Evolutionary conservation across 2,888 invertebrate genomes (phyloP), one percentile per base, ranked within the genome.

Genomic region (Mimumesa dahlbomi): DNA sequence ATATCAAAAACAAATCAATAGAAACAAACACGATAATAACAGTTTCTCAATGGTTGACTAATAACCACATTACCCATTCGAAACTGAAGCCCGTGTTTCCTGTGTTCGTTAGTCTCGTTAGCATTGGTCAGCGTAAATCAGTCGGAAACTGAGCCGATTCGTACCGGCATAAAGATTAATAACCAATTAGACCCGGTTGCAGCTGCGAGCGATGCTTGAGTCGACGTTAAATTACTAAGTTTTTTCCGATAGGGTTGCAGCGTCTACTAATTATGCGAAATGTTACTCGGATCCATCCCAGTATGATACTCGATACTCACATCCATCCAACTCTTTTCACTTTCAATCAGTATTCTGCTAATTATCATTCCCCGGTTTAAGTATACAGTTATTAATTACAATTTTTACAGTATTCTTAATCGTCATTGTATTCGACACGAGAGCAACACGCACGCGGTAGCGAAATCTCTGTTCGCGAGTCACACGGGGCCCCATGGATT

Each of bases 401-500:
- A n/a, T n/a, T n/a, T n/a, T n/a, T n/a, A n/a, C n/a, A n/a, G 61
- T 68, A 54, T 72, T 62, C 67, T 76, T 76, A 76, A 76, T 58
- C 46, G 63, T 73, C 62, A 63, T 58, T 59, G 56, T 65, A 29
- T n/a, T n/a, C n/a, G n/a, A n/a, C n/a, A n/a, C n/a, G n/a, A n/a
- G n/a, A n/a, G n/a, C n/a, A n/a, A n/a, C n/a, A n/a, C n/a, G n/a
- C n/a, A n/a, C n/a, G n/a, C n/a, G n/a, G n/a, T n/a, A 70, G 61
- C 48, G 64, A 64, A 77, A 77, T 64, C 57, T 50, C 14, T 48
- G 57, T 57, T 57, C 56, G 45, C 53, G 62, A 77, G 62, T 64
- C 59, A 43, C 59, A 43, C 54, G 58, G 38, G 49, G 59, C 67
- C 52, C 56, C 46, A 42, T 48, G 50, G n/a, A 52, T 56, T 82